These are phyloP conservation scores for Mycalesis mineus DNA, from an alignment of 2,888 invertebrate genomes.

Conservation along the genomic window DNA sequence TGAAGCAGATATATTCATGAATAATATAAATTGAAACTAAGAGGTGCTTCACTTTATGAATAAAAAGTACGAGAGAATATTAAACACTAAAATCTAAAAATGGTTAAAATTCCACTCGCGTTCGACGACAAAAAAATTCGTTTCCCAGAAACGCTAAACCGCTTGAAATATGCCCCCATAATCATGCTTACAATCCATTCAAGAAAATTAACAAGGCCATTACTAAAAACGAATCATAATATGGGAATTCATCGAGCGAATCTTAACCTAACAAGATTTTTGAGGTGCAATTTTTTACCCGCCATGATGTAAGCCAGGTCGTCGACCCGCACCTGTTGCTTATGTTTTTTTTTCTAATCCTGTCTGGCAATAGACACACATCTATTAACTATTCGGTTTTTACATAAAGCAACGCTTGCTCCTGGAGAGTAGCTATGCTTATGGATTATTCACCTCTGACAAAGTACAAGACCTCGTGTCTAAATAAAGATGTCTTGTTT, in stretches of 20 bases:
- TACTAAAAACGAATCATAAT: conserved; percentile 15
- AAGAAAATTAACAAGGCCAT: conserved; percentile 13
- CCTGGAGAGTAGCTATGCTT: background rate
- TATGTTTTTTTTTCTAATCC: conserved; percentile 40
- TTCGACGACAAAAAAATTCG: conserved; percentile 3
- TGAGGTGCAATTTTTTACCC: conserved; percentile 46
- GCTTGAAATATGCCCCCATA: conserved; percentile 7
- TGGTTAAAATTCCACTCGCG: background rate
- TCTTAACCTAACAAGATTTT: conserved; percentile 21
- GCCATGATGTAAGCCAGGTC: conserved; percentile 59
- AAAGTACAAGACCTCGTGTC: background rate
- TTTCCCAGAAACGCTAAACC: conserved; percentile 3
- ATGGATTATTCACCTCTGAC: too few species aligned
- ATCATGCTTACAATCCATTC: conserved; percentile 2
- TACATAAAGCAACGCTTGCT: background rate
- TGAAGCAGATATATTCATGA: background rate
- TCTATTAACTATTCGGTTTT: conserved; percentile 50
- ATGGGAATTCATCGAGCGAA: conserved; percentile 25
- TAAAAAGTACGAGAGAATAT: background rate
- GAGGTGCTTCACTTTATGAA: background rate
- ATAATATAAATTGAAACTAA: background rate
- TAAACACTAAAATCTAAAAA: background rate
- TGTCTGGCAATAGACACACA: conserved; percentile 49
- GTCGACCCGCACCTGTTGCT: conserved; percentile 56
- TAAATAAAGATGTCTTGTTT: too few species aligned